phyloP scores from a whole-genome alignment of 2,113 vertebrate species.

The Pan troglodytes region NHGRI_mPanTro3-v2.1_pri NC_072416.2:72857501-72858000 shows the following conservation, averaged over 20 bases:
- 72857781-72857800: background rate
- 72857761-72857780: background rate
- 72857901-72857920: background rate
- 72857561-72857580: background rate
- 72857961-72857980: background rate
- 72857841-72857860: background rate
- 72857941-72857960: slow-evolving; percentile 32
- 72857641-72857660: background rate
- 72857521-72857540: background rate
- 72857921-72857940: background rate
- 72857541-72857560: fast-evolving
- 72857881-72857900: background rate
- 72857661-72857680: background rate
- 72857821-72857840: background rate
- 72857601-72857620: background rate
- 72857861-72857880: background rate
- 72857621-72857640: background rate
- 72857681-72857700: background rate
- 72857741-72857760: background rate
- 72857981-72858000: background rate
- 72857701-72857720: background rate
- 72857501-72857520: background rate
- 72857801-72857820: background rate
- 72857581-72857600: background rate
- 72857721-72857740: background rate